Base-by-base conservation (phyloP, 2,888 invertebrate species). In the Aphodius granarius region DNA sequence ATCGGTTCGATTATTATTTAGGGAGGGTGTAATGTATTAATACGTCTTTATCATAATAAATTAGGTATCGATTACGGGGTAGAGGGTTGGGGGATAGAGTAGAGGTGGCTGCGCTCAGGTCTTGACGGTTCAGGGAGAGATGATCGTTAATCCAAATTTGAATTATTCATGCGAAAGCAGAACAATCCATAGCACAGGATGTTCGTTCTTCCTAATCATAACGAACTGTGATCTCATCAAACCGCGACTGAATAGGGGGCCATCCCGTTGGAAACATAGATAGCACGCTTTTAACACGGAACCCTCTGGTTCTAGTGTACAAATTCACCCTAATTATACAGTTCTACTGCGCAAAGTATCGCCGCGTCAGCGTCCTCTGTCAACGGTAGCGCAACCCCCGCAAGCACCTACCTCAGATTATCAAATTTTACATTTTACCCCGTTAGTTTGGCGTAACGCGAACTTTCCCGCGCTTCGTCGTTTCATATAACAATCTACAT, bases 241-340 rank as follows among this genome's bases (percentile, higher is more conserved):
- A 79, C 79, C 80, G 21, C 21, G 78, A 81, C 78, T 83, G 82
- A 83, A 84, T 84, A 80, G 82, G 80, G 81, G 83, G 78, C 79
- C 84, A 83, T 81, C 82, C 80, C 83, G 83, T 83, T 83, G 84
- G 84, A 84, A 84, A 84, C 83, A 80, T 80, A 83, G 83, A 84
- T 84, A 83, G 82, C 82, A 80, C 62, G 81, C 82, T 82, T 83
- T 43, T 43, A 43, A 43, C 43, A 43, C 80, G 80, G 80, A 81
- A 77, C 77, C 75, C 65, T 72, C 72, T 75, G 75, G 72, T 77
- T 75, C 66, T 77, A 78, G 73, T 76, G 74, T 76, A 78, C 76
- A 76, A 78, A 78, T 76, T 74, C 72, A 19, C 66, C 66, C 71
- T 76, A 76, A 77, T 76, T 75, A 76, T 72, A 76, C 66, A 66